Evolutionary conservation across 2,113 vertebrate species (phyloP).

Genomic region (Silurus meridionalis): DNA sequence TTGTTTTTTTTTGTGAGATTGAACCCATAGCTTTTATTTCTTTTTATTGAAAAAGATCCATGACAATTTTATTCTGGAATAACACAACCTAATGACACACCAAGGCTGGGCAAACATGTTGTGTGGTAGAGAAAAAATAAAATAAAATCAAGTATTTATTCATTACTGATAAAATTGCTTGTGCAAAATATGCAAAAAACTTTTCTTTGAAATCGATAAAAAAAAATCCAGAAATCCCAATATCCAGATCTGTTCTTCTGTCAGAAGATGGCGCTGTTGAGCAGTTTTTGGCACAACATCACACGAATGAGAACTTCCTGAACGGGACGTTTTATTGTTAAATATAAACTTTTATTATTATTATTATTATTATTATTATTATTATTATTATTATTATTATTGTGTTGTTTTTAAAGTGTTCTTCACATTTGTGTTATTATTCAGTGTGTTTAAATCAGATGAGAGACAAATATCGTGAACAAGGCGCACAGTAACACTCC

Average conservation of each 20-base stretch:
- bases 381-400: too few relatives aligned
- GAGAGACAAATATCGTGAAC: conserved; percentile 61
- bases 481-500: conserved; percentile 66
- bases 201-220: background rate
- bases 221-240: too few relatives aligned
- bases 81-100: too few relatives aligned
- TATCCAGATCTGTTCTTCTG: background rate
- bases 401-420: background rate
- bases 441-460: conserved; percentile 59
- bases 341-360: too few relatives aligned
- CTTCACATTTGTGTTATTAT: background rate
- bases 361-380: too few relatives aligned
- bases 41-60: too few relatives aligned
- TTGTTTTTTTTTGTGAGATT: too few relatives aligned
- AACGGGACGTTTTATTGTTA: too few relatives aligned
- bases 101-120: too few relatives aligned
- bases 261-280: background rate
- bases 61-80: too few relatives aligned
- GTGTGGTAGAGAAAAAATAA: too few relatives aligned
- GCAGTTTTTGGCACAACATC: background rate
- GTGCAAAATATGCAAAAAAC: background rate
- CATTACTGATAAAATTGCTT: background rate
- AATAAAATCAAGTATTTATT: background rate
- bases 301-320: background rate
- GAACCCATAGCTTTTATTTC: too few relatives aligned